A percentile compares a stretch with the other conserved stretches of the same genome.
Evolutionary conservation across 1,140 invertebrate species (phyloP).

Genomic region (Bacillus rossius): DNA sequence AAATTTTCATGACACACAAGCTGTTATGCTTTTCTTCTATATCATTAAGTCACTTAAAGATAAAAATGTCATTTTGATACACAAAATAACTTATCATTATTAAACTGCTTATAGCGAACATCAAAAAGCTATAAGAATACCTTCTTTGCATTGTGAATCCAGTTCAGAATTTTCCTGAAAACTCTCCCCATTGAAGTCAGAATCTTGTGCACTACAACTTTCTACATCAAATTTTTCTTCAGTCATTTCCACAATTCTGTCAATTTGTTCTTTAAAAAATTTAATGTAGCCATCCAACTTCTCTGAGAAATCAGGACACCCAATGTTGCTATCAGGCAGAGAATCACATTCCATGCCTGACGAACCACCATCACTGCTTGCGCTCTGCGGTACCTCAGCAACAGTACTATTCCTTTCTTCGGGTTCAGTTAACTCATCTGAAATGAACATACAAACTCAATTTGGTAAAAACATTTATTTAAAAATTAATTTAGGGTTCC

Average conservation of each 20-base stretch:
- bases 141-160: too few species aligned
- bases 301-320: conserved; percentile 57
- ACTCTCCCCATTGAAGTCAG: conserved; percentile 47
- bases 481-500: too few species aligned
- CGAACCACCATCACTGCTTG: too few species aligned
- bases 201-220: conserved; percentile 43
- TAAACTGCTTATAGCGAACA: background rate
- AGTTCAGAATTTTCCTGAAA: conserved; percentile 24
- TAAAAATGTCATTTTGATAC: too few species aligned
- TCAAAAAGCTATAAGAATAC: conserved; percentile 34
- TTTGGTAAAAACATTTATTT: background rate
- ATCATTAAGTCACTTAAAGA: too few species aligned
- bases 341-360: conserved; percentile 33
- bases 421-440: conserved; percentile 53
- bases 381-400: too few species aligned
- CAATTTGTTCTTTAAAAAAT: conserved; percentile 62
- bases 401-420: conserved; percentile 39
- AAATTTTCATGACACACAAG: too few species aligned
- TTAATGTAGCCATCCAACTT: conserved; percentile 64
- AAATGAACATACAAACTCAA: background rate
- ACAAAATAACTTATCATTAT: background rate
- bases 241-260: conserved; percentile 48
- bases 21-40: too few species aligned
- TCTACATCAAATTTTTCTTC: background rate
- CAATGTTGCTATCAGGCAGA: conserved; percentile 57